These are phyloP conservation scores for Brotula barbata DNA, from an alignment of 2,797 vertebrate genomes.

Conservation along the genomic window DNA sequence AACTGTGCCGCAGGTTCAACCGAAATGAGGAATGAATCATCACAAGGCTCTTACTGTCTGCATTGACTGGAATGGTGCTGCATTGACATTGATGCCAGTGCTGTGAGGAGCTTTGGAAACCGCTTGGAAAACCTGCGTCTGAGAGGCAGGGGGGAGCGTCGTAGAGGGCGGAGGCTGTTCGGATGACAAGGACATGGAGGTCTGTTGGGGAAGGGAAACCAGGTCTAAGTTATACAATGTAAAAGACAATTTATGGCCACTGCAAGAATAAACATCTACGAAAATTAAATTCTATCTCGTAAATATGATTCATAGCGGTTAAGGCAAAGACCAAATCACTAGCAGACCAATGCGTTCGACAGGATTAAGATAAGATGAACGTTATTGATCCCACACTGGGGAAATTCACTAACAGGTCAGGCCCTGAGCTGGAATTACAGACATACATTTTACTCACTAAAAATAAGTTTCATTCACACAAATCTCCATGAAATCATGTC, in stretches of 20 bases:
- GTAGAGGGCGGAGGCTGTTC: constrained; percentile 89
- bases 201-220: constrained; percentile 72
- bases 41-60: constrained; percentile 84
- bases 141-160: constrained; percentile 85
- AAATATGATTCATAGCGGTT: no score
- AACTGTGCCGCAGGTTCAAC: neutral
- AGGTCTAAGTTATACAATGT: no score
- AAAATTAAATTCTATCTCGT: no score
- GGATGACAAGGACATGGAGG: constrained; percentile 88
- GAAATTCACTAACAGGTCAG: neutral
- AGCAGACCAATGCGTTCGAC: neutral
- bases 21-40: constrained; percentile 4
- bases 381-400: no score
- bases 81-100: constrained; percentile 97
- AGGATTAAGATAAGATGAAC: no score
- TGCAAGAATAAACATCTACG: no score
- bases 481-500: neutral
- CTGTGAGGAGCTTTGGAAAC: constrained; percentile 94
- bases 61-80: constrained; percentile 99
- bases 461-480: neutral
- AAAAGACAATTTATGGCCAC: no score
- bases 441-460: neutral
- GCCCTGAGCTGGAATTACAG: neutral
- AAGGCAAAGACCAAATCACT: no score
- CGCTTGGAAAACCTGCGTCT: constrained; percentile 92